Evolutionary conservation across 2,797 vertebrate genomes (phyloP).

Genomic region (Gouania willdenowi): DNA sequence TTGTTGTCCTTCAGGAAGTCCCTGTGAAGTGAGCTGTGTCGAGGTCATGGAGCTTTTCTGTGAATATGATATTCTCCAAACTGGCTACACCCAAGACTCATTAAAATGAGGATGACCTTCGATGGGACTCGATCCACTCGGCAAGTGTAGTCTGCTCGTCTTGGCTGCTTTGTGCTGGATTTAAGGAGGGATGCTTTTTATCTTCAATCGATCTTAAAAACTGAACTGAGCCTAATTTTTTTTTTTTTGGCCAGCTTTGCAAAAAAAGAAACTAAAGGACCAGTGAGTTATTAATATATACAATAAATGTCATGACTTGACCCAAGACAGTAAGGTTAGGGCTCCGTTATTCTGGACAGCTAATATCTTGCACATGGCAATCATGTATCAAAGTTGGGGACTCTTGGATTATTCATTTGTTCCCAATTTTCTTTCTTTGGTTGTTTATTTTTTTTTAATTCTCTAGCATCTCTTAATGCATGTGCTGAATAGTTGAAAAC

Average conservation of each 20-base stretch:
- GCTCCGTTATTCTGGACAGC: conserved; percentile 64
- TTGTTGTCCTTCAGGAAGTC: conserved; percentile 80
- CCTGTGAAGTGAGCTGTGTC: conserved; percentile 75
- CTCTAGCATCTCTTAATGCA: conserved; percentile 64
- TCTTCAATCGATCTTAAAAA: conserved; percentile 55
- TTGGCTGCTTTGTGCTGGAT: conserved; percentile 60
- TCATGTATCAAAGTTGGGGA: conserved; percentile 69
- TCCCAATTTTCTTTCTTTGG: conserved; percentile 33
- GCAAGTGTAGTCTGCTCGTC: conserved; percentile 47
- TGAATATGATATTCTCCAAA: conserved; percentile 28
- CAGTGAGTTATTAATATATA: conserved; percentile 68
- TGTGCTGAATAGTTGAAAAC: conserved; percentile 65
- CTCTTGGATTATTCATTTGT: conserved; percentile 21
- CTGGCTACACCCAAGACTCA: conserved; percentile 36
- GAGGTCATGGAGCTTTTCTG: conserved; percentile 29
- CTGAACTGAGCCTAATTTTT: conserved; percentile 64
- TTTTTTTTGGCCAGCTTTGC: conserved; percentile 66
- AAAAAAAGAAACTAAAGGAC: conserved; percentile 65
- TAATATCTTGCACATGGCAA: conserved; percentile 80
- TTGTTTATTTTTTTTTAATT: conserved; percentile 54
- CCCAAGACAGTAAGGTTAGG: conserved; percentile 71
- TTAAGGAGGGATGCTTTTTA: conserved; percentile 57
- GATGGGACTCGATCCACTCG: conserved; percentile 28
- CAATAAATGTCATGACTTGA: conserved; percentile 67
- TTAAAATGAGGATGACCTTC: conserved; percentile 28